Base-by-base conservation (phyloP, 53 echinoderm and acorn worm species). In the Hippasteria phrygiana region DNA sequence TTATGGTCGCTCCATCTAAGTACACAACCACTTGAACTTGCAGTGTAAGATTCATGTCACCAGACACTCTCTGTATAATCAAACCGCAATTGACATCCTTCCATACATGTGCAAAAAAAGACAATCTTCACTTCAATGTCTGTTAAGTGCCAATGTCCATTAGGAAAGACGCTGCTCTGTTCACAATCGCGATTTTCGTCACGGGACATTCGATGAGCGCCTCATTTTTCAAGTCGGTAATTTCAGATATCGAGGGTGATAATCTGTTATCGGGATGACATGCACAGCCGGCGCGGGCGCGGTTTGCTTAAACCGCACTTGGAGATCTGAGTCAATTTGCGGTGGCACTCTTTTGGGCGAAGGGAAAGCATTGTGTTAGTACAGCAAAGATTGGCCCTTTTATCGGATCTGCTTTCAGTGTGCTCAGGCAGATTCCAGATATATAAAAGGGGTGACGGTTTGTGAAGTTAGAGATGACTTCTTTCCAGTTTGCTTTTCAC, bases 391-490 rank as follows among this genome's bases (percentile, higher is more conserved):
- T 59, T 67, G 35, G 34, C 69, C 79, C 79, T 79, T 79, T 79
- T 79, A 79, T 79, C 62, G 62, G 79, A 79, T 79, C 40, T 35
- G 11, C n/a, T 62, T 59, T 79, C 79, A 36, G 59, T 79, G 79
- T 79, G 39, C 35, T 79, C 51, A 55, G 24, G 40, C 24, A 47
- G 76, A 56, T 62, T 79, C 79, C 24, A 37, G 59, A 40, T n/a
- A n/a, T n/a, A n/a, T 59, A 36, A 40, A 54, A 35, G 69, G 6
- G 33, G 34, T 18, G 69, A 33, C 9, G 4, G 3, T 63, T 67
- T 32, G 33, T 55, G 24, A 12, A 11, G 10, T 46, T 24, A 7
- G 28, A 77, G 77, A 51, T 18, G 29, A 34, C 55, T 54, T 77
- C 53, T 35, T 28, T 32, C 3, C 13, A 12, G 3, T 67, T 67